phyloP scores from a whole-genome alignment of 92 coral and sea anemone species.

The Diadumene lineata region DNA sequence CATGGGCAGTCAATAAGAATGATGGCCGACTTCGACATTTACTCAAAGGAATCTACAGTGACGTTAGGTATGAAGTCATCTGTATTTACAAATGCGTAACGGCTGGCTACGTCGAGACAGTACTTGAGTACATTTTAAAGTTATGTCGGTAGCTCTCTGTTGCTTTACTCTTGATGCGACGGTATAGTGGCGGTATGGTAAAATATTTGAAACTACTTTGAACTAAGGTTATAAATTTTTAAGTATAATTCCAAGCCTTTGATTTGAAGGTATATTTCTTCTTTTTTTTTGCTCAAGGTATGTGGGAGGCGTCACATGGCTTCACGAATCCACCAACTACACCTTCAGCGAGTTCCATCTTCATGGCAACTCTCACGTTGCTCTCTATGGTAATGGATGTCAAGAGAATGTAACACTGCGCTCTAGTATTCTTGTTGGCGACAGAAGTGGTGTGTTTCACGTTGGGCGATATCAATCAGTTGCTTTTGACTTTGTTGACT shows the following conservation, averaged over 20 bases:
- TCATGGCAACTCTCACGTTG: slow-evolving; percentile 68
- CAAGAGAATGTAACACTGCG: slow-evolving; percentile 44
- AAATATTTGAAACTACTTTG: no score
- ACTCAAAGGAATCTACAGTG: slow-evolving; percentile 53
- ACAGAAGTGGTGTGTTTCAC: slow-evolving; percentile 64
- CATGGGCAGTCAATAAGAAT: slow-evolving; percentile 50
- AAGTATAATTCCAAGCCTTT: neutral
- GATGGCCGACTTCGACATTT: slow-evolving; percentile 42
- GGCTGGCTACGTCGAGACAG: no score
- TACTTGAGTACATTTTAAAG: no score
- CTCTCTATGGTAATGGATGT: slow-evolving; percentile 56
- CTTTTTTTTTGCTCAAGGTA: slow-evolving; percentile 1
- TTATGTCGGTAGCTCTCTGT: no score
- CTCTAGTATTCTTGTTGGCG: slow-evolving; percentile 51
- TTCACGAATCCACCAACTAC: slow-evolving; percentile 50
- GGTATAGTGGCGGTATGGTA: no score
- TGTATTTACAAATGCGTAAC: no score
- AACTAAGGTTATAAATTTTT: no score
- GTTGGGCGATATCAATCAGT: slow-evolving; percentile 57
- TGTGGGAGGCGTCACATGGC: slow-evolving; percentile 63
- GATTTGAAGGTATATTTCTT: no score
- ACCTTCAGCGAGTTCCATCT: slow-evolving; percentile 58
- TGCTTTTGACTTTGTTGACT: slow-evolving; percentile 62
- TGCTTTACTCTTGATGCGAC: no score
- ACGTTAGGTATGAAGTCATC: slow-evolving; percentile 42